These are phyloP conservation scores for Cladorhizidae sp. DNA, from an alignment of 37 sponge, comb jelly and placozoan species.

Conservation along the genomic window DNA sequence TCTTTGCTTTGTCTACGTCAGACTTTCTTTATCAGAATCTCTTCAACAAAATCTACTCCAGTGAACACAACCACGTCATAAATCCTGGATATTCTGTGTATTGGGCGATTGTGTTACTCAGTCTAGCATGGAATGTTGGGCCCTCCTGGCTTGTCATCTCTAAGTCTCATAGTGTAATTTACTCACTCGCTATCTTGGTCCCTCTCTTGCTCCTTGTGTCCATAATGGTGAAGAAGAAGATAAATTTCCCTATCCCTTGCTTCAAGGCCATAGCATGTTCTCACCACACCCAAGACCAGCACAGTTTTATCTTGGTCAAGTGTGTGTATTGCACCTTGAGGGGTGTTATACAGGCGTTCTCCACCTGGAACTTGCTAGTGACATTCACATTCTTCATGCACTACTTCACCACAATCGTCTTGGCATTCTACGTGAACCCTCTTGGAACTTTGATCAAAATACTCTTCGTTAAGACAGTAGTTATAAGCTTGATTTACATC, in stretches of 20 bases:
- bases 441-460: conserved; percentile 28
- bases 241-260: conserved; percentile 50
- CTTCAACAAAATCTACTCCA: conserved; percentile 26
- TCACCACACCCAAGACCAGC: background rate
- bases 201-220: conserved; percentile 41
- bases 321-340: background rate
- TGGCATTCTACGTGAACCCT: conserved; percentile 53
- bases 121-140: conserved; percentile 39
- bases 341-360: conserved; percentile 26
- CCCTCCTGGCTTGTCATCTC: conserved; percentile 55
- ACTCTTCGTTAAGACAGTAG: conserved; percentile 53
- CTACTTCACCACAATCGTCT: conserved; percentile 29
- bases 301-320: too few species aligned
- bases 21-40: conserved; percentile 23
- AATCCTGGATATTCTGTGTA: conserved; percentile 56
- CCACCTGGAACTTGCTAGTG: conserved; percentile 42
- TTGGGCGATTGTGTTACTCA: conserved; percentile 30
- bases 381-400: conserved; percentile 39
- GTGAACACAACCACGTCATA: too few species aligned
- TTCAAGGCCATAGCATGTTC: background rate
- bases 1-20: conserved; percentile 23
- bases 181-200: conserved; percentile 16
- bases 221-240: conserved; percentile 29
- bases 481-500: conserved; percentile 23
- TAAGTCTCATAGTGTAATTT: background rate